A percentile compares a stretch with the other conserved stretches of the same genome.
phyloP scores from a whole-genome alignment of 2,113 vertebrate genomes.

The Blennius ocellaris region DNA sequence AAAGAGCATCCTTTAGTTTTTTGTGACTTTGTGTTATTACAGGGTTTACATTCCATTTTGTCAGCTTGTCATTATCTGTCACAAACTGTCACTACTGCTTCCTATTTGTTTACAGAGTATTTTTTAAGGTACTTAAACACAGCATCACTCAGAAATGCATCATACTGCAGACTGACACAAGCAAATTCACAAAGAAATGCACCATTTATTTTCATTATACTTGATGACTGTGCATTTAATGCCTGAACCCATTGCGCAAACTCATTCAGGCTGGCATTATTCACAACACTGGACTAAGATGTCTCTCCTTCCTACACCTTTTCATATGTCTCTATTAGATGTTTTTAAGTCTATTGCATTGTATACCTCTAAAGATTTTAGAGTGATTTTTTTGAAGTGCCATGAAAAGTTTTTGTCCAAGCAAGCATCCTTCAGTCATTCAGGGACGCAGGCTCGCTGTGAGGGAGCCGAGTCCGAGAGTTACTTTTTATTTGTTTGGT shows the following conservation, averaged over 20 bases:
- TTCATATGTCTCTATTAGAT: conserved; percentile 53
- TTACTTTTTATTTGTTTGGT: not conserved
- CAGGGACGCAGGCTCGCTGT: conserved; percentile 47
- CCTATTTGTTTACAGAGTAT: conserved; percentile 80
- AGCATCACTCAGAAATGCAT: conserved; percentile 57
- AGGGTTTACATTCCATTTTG: conserved; percentile 85
- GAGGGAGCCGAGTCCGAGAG: conserved; percentile 37
- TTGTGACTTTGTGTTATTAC: conserved; percentile 63
- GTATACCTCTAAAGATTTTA: conserved; percentile 72
- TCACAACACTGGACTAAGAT: conserved; percentile 44
- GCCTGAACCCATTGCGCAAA: conserved; percentile 46
- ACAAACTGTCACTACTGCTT: conserved; percentile 60
- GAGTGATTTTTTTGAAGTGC: conserved; percentile 76
- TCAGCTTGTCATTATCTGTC: conserved; percentile 72
- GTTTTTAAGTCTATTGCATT: conserved; percentile 68
- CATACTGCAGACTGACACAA: conserved; percentile 60
- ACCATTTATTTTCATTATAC: conserved; percentile 51
- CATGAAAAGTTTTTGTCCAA: conserved; percentile 65
- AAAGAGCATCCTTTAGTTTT: conserved; percentile 69
- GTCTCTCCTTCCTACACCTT: conserved; percentile 55
- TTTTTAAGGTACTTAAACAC: conserved; percentile 64
- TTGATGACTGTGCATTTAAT: conserved; percentile 60
- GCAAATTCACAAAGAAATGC: conserved; percentile 54
- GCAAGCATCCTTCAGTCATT: conserved; percentile 83
- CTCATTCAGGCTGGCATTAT: conserved; percentile 48